Conservation (phyloP, 2,113 vertebrate genomes). For the Chauna torquata region DNA sequence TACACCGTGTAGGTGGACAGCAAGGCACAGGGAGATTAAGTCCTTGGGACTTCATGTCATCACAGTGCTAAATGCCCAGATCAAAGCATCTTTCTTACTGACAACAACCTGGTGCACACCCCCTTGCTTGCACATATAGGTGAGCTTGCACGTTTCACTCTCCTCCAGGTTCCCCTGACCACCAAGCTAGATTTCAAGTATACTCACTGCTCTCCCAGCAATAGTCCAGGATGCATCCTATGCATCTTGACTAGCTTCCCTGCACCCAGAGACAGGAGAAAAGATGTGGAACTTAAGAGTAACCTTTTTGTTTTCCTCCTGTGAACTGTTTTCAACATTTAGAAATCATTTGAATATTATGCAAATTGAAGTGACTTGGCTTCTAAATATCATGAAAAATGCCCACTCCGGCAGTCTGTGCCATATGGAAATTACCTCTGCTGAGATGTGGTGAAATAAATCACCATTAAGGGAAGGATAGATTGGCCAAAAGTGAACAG, state of each 20-base stretch:
- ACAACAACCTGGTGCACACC: not conserved
- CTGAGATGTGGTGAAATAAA: constrained; percentile 23
- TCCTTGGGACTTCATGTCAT: not conserved
- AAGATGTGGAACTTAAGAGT: not conserved
- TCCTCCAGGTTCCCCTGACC: not conserved
- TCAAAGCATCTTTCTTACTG: not conserved
- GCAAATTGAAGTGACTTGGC: constrained; percentile 38
- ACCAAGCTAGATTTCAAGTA: not conserved
- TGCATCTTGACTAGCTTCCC: not conserved
- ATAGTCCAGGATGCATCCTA: not conserved
- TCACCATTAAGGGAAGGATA: constrained; percentile 24
- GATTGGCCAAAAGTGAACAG: constrained; percentile 3
- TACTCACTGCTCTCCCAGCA: not conserved
- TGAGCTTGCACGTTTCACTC: not conserved
- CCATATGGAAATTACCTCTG: constrained; percentile 48
- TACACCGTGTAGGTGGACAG: not conserved
- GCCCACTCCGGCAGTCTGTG: constrained; percentile 29
- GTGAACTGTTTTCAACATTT: constrained; percentile 30
- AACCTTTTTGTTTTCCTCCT: constrained; percentile 11
- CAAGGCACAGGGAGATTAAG: not conserved
- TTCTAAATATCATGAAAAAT: constrained; percentile 52
- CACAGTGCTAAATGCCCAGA: not conserved
- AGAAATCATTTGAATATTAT: constrained; percentile 51
- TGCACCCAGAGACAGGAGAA: not conserved
- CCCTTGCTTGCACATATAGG: not conserved